These are phyloP conservation scores for Rana temporaria DNA, from an alignment of 2,113 vertebrate genomes.

Conservation along the genomic window DNA sequence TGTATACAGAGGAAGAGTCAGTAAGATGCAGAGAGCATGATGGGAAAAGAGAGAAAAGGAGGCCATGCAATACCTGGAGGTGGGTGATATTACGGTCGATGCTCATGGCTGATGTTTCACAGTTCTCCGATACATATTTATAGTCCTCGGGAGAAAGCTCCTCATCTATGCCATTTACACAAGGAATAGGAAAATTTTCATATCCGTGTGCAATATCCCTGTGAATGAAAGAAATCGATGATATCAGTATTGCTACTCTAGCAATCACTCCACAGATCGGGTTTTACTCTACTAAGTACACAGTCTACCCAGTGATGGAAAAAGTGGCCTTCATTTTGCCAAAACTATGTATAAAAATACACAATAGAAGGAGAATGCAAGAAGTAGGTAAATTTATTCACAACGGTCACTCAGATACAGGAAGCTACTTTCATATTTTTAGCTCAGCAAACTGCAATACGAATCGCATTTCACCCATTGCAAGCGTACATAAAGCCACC, in stretches of 20 bases:
- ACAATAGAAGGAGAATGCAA: too few species aligned
- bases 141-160: conserved; percentile 89
- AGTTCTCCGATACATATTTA: conserved; percentile 92
- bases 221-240: neutral
- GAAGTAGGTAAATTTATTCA: too few species aligned
- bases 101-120: conserved; percentile 92
- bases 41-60: neutral
- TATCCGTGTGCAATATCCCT: conserved; percentile 91
- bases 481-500: neutral
- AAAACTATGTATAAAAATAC: too few species aligned
- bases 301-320: too few species aligned
- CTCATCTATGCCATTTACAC: conserved; percentile 87
- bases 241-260: too few species aligned
- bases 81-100: conserved; percentile 94
- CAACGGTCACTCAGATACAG: too few species aligned
- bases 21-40: neutral
- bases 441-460: neutral
- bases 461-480: neutral
- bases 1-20: conserved; percentile 45
- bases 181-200: conserved; percentile 89
- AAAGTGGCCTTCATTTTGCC: too few species aligned
- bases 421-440: too few species aligned
- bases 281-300: too few species aligned
- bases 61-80: conserved; percentile 76
- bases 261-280: too few species aligned